Evolutionary conservation across 2,113 vertebrate species (phyloP), one percentile per base, ranked within the genome.

Genomic region (Brachypodius melanocephalos): DNA sequence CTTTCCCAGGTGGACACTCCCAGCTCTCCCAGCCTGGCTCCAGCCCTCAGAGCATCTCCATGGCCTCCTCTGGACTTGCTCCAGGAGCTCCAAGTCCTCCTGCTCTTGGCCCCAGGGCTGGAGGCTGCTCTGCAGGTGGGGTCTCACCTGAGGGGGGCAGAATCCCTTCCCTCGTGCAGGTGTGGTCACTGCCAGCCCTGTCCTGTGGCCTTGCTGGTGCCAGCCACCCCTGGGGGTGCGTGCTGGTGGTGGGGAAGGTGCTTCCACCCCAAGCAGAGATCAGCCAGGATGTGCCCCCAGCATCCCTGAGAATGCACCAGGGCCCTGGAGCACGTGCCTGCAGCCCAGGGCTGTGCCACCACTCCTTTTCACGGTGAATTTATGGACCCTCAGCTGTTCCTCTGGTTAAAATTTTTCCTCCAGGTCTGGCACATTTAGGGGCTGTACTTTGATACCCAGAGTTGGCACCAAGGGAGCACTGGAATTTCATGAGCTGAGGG

Each of bases 41-140:
- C 57, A 71, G 29, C 31, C 31, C 49, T 43, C 0, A 4, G 26
- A 57, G 3, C 34, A 57, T 0, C 31, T 57, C 21, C 0, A 0
- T 26, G 49, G 17, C 1, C 1, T 42, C 66, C 66, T 57, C 74
- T 80, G 51, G 17, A 4, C 3, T 65, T 1, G 0, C 12, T 73
- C 26, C 58, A 58, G 75, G 14, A 73, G 9, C 29, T 63, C n/a
- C 65, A 63, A 0, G 0, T 14, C 57, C 65, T 14, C 3, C 9
- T 62, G 6, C 3, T 69, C 14, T 3, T 61, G 28, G 12, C 0
- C 16, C 17, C 46, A n/a, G 28, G 2, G 2, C n/a, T 69, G 73
- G 65, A 22, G n/a, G 38, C 65, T 55, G 74, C 18, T 49, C 51
- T 73, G 43, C 36, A 58, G 58, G 12, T 66, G 26, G 32, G 32